phyloP scores from a whole-genome alignment of 2,113 vertebrate species.

The Dipodomys ordii region DNA sequence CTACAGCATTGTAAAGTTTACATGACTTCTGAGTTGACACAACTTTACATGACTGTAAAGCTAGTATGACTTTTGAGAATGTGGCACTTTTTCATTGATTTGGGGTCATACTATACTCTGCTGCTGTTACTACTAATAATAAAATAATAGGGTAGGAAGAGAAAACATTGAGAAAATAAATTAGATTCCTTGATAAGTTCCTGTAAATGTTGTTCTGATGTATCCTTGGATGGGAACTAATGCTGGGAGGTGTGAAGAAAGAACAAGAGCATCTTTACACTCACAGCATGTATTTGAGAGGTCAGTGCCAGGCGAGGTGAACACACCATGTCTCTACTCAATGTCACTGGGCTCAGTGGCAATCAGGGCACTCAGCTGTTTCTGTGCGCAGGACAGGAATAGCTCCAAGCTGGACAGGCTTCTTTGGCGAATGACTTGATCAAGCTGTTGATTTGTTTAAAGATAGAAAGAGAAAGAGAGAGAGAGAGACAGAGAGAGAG shows the following conservation, averaged over 20 bases:
- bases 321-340: slow-evolving; percentile 72
- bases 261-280: slow-evolving; percentile 57
- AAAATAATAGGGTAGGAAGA: slow-evolving; percentile 19
- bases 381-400: slow-evolving; percentile 91
- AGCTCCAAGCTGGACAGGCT: slow-evolving; percentile 90
- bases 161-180: slow-evolving; percentile 69
- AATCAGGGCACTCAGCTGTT: slow-evolving; percentile 87
- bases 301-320: slow-evolving; percentile 39
- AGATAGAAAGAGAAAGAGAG: background rate
- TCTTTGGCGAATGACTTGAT: slow-evolving; percentile 87
- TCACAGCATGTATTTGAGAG: slow-evolving; percentile 58
- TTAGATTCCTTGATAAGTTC: background rate
- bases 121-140: background rate
- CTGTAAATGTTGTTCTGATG: slow-evolving; percentile 58
- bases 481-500: background rate
- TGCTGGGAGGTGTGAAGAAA: slow-evolving; percentile 37
- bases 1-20: background rate
- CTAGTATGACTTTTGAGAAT: background rate
- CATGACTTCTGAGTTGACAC: no score
- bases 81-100: slow-evolving; percentile 37
- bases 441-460: slow-evolving; percentile 83
- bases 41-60: no score
- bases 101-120: slow-evolving; percentile 22
- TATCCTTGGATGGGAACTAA: slow-evolving; percentile 58
- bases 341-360: slow-evolving; percentile 81